These are phyloP conservation scores for Oncorhynchus clarkii DNA, from an alignment of 2,113 vertebrate species.

Conservation along the genomic window DNA sequence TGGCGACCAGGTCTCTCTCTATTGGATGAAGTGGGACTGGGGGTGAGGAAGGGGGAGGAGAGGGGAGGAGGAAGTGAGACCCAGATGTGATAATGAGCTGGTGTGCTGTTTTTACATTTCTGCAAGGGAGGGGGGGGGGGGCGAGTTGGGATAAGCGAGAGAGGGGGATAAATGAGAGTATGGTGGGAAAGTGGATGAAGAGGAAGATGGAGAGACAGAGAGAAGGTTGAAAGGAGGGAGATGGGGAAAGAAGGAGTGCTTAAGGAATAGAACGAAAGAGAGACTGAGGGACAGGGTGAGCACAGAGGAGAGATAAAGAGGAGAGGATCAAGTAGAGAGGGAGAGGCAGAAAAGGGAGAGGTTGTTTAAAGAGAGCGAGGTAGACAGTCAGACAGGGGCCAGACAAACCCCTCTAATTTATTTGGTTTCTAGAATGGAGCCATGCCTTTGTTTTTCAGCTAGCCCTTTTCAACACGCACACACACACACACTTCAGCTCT, in stretches of 20 bases:
- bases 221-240: not conserved
- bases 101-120: conserved; percentile 1
- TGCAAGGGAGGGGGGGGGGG: not conserved
- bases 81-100: not conserved
- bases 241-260: not conserved
- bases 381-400: not conserved
- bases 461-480: not conserved
- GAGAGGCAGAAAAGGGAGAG: not conserved
- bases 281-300: not conserved
- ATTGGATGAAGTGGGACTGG: conserved; percentile 58
- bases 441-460: conserved; percentile 16
- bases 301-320: not conserved
- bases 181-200: not conserved
- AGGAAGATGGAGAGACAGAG: not conserved
- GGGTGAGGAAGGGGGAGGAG: conserved; percentile 8
- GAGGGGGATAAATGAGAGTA: not conserved
- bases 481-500: conserved; percentile 2
- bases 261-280: not conserved
- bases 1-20: conserved; percentile 48
- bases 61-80: not conserved
- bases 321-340: not conserved
- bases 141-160: not conserved
- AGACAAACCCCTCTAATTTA: conserved; percentile 29
- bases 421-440: conserved; percentile 36
- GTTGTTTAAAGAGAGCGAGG: no score